A percentile compares a stretch with the other conserved stretches of the same genome.
Evolutionary conservation across 2,113 vertebrate species (phyloP).

Genomic region (Pimephales promelas): DNA sequence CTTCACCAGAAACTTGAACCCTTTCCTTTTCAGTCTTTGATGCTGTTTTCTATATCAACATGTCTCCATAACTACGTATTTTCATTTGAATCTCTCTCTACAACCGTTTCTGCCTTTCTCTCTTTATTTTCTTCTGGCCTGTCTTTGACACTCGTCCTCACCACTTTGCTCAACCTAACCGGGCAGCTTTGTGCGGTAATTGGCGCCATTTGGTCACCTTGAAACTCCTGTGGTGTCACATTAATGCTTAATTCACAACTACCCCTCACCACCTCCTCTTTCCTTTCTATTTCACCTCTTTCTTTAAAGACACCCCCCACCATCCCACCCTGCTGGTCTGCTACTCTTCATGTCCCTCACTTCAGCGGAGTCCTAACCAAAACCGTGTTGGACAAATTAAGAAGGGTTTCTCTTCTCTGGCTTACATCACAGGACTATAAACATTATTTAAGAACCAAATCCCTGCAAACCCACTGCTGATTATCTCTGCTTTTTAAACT

Average conservation of each 20-base stretch:
- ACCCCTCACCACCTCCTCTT: conserved; percentile 63
- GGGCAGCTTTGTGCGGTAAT: conserved; percentile 66
- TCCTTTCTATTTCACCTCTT: conserved; percentile 14
- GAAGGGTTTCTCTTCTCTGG: conserved; percentile 82
- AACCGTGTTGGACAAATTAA: conserved; percentile 84
- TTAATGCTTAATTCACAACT: conserved; percentile 74
- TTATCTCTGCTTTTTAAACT: conserved; percentile 78
- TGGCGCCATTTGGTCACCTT: conserved; percentile 72
- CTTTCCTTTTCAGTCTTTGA: not conserved
- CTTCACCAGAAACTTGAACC: not conserved
- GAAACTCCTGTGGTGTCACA: conserved; percentile 73
- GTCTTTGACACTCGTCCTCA: conserved; percentile 56
- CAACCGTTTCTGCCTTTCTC: conserved; percentile 10
- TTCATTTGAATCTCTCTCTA: not conserved
- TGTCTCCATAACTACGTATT: not conserved
- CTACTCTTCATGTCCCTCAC: conserved; percentile 52
- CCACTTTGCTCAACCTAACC: conserved; percentile 50
- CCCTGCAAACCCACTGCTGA: conserved; percentile 55
- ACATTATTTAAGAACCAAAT: conserved; percentile 70
- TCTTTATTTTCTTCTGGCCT: conserved; percentile 52
- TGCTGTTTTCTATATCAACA: not conserved
- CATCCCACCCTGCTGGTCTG: conserved; percentile 69
- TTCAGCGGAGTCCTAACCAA: conserved; percentile 75
- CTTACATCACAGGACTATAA: conserved; percentile 77
- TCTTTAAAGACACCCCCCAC: conserved; percentile 74